Conservation (phyloP, 2,797 vertebrate genomes). For the Petrocephalus schoutedeni region DNA sequence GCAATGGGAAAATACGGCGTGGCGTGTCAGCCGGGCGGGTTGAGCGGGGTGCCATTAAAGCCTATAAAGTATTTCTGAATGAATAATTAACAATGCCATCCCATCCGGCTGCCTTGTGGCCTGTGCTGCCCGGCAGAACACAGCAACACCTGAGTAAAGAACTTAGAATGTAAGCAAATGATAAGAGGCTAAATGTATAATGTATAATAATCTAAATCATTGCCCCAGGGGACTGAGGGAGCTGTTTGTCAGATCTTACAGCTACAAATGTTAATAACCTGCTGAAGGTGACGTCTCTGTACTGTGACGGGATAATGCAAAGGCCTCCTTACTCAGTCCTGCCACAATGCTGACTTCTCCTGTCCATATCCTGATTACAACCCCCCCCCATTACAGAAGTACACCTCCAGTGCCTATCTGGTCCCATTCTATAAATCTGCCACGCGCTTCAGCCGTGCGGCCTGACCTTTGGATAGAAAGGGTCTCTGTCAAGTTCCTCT, state of each 20-base stretch:
- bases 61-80: background rate
- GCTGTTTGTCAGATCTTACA: background rate
- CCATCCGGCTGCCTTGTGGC: background rate
- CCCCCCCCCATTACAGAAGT: background rate
- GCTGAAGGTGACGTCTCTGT: background rate
- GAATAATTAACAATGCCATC: background rate
- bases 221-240: background rate
- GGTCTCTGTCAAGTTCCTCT: background rate
- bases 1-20: background rate
- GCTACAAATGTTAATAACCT: background rate
- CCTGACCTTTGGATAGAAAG: background rate
- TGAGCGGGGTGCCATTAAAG: background rate
- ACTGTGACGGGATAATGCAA: background rate
- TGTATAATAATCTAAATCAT: background rate
- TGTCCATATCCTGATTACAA: background rate
- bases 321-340: background rate
- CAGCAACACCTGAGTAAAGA: slow-evolving; percentile 30
- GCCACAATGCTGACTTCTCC: background rate
- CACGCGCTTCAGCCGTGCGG: background rate
- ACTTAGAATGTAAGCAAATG: background rate
- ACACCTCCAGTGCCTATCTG: background rate
- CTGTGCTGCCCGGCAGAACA: background rate
- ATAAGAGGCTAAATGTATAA: background rate
- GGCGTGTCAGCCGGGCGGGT: background rate
- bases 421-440: background rate